phyloP scores from a whole-genome alignment of 2,888 invertebrate species.

The Euplagia quadripunctaria region DNA sequence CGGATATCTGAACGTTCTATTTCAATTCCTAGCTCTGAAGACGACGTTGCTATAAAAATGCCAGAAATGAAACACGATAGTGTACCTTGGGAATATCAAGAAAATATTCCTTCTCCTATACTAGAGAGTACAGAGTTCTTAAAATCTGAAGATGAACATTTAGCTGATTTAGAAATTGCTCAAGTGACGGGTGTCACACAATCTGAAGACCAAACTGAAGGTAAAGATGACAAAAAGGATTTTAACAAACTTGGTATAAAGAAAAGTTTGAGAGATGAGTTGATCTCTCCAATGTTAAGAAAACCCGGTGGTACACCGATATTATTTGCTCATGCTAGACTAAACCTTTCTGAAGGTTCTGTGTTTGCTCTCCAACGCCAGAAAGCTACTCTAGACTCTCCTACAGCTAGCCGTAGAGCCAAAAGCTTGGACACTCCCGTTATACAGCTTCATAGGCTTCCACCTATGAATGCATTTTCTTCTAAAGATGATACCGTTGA shows the following conservation, averaged over 20 bases:
- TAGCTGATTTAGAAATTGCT: conserved; percentile 85
- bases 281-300: conserved; percentile 90
- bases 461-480: conserved; percentile 94
- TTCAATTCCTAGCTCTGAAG: conserved; percentile 92
- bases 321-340: conserved; percentile 92
- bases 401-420: conserved; percentile 91
- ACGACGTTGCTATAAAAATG: conserved; percentile 89
- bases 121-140: conserved; percentile 88
- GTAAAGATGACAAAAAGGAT: conserved; percentile 69
- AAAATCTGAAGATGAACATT: conserved; percentile 87
- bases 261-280: conserved; percentile 89
- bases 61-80: conserved; percentile 86
- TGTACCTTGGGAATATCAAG: conserved; percentile 89
- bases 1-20: conserved; percentile 92
- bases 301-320: conserved; percentile 92
- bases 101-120: conserved; percentile 89
- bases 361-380: conserved; percentile 92
- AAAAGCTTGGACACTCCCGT: conserved; percentile 95
- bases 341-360: conserved; percentile 95
- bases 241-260: conserved; percentile 71
- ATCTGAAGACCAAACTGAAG: conserved; percentile 73
- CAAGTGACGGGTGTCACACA: conserved; percentile 83
- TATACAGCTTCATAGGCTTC: conserved; percentile 92
- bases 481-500: conserved; percentile 96
- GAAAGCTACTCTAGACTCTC: conserved; percentile 91